phyloP scores from a whole-genome alignment of 1,140 invertebrate genomes.

The Dolichoris vasculosae region DNA sequence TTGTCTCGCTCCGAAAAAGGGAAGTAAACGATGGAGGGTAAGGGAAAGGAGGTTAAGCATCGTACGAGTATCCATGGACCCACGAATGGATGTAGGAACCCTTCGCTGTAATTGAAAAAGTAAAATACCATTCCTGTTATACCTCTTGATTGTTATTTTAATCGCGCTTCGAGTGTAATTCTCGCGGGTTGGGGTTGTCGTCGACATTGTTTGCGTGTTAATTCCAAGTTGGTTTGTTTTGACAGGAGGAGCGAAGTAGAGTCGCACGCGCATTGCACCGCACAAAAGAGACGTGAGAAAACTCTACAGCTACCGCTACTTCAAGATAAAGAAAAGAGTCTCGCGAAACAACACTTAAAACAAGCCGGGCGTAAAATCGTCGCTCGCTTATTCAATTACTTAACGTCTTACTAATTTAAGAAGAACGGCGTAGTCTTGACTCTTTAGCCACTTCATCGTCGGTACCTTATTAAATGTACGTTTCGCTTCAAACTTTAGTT shows the following conservation, averaged over 20 bases:
- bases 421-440: background rate
- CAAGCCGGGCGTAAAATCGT: slow-evolving; percentile 24
- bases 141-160: slow-evolving; percentile 43
- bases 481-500: background rate
- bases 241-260: slow-evolving; percentile 1
- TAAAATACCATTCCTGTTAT: background rate
- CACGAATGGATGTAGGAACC: background rate
- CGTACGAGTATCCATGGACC: background rate
- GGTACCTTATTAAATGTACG: slow-evolving; percentile 19
- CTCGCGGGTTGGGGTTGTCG: background rate
- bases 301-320: background rate
- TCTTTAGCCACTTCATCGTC: background rate
- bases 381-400: slow-evolving; percentile 45
- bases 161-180: slow-evolving; percentile 30
- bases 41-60: background rate
- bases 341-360: slow-evolving; percentile 37
- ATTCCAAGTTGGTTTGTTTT: slow-evolving; percentile 43
- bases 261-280: slow-evolving; percentile 21
- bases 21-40: background rate
- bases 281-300: slow-evolving; percentile 35
- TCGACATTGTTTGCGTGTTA: slow-evolving; percentile 43
- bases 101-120: background rate
- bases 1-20: background rate
- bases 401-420: slow-evolving; percentile 42
- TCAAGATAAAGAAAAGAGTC: slow-evolving; percentile 35